These are phyloP conservation scores for Heliangelus exortis DNA, from an alignment of 2,797 vertebrate genomes.

Conservation along the genomic window DNA sequence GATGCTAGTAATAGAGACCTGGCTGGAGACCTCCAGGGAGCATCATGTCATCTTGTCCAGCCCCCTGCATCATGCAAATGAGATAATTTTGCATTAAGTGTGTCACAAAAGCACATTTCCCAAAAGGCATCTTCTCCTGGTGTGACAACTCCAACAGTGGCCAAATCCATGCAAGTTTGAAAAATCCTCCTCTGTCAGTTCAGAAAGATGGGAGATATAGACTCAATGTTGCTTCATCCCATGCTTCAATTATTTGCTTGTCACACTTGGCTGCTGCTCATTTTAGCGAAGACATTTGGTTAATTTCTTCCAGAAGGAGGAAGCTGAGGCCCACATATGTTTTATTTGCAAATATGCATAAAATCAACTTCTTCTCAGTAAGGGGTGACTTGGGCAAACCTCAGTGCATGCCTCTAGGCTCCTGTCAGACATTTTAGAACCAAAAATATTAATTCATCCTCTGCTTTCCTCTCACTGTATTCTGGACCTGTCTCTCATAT, in stretches of 20 bases:
- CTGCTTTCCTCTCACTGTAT: not conserved
- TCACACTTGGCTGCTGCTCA: not conserved
- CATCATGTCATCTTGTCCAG: not conserved
- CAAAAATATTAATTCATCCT: not conserved
- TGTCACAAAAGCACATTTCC: not conserved
- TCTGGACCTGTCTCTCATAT: not conserved
- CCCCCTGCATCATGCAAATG: not conserved
- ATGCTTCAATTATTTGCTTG: not conserved
- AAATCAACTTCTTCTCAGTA: not conserved
- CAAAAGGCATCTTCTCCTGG: not conserved
- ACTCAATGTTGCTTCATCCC: not conserved
- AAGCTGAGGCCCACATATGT: not conserved
- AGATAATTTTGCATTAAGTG: not conserved
- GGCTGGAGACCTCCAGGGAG: not conserved
- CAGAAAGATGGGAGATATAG: not conserved
- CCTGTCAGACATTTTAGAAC: not conserved
- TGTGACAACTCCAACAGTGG: conserved; percentile 7
- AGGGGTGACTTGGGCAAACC: not conserved
- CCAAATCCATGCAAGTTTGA: not conserved
- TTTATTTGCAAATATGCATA: not conserved
- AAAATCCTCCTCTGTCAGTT: not conserved
- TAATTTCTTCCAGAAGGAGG: not conserved
- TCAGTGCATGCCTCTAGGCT: not conserved
- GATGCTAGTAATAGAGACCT: no score
- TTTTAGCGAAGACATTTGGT: not conserved